A percentile compares a stretch with the other conserved stretches of the same genome.
Conservation (phyloP, 2,797 vertebrate species). For the Caiman crocodilus region DNA sequence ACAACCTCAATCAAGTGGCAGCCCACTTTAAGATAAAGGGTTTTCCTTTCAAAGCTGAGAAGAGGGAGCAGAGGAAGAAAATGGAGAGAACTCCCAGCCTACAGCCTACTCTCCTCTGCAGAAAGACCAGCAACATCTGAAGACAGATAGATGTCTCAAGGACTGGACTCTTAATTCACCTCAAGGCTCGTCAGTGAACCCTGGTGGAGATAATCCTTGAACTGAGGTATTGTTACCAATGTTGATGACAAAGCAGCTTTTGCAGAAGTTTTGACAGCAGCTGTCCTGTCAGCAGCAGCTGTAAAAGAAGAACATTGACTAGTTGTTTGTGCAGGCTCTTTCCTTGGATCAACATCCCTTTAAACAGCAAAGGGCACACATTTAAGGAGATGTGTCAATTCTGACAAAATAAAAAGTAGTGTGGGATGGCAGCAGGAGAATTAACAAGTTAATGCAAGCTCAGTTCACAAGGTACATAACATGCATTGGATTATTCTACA, state of each 20-base stretch:
- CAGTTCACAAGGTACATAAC: too few species aligned
- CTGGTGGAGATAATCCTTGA: fast-evolving
- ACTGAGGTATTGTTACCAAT: fast-evolving
- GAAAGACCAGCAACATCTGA: too few species aligned
- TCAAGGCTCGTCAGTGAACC: fast-evolving
- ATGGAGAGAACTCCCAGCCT: too few species aligned
- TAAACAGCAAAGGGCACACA: background rate
- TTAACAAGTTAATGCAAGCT: too few species aligned
- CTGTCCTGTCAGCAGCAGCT: background rate
- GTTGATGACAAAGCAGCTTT: background rate
- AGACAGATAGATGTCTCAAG: too few species aligned
- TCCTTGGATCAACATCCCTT: fast-evolving
- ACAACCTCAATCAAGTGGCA: too few species aligned
- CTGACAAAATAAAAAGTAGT: background rate
- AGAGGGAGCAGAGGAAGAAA: too few species aligned
- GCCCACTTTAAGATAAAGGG: too few species aligned
- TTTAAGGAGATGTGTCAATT: background rate
- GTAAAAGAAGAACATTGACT: background rate
- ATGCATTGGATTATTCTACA: too few species aligned
- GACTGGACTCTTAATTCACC: background rate
- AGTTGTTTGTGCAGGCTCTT: background rate
- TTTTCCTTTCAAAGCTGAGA: too few species aligned
- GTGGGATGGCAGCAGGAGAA: background rate
- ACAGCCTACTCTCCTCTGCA: too few species aligned
- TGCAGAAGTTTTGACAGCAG: background rate